Percentiles rank a stretch among this genome's conserved stretches.
Evolutionary conservation across 2,888 invertebrate genomes (phyloP).

Genomic region (Dichetophora obliterata): DNA sequence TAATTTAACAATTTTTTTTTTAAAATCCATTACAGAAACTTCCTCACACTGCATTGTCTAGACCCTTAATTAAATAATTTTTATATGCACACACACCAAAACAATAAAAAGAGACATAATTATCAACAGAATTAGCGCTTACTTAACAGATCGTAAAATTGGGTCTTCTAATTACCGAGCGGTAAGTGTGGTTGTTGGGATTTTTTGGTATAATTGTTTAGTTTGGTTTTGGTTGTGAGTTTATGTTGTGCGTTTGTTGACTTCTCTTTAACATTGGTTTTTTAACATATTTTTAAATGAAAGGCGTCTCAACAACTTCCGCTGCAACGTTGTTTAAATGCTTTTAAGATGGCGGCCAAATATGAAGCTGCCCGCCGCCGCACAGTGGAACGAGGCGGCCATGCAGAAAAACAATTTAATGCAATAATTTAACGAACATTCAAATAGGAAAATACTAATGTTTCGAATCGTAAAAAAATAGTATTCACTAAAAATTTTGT

Average conservation of each 20-base stretch:
- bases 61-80: too few relatives aligned
- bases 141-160: neutral
- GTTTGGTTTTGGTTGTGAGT: neutral
- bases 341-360: slow-evolving; percentile 27
- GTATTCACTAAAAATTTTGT: too few relatives aligned
- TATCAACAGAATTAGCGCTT: neutral
- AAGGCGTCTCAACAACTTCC: slow-evolving; percentile 32
- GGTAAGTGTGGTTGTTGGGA: neutral
- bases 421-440: too few relatives aligned
- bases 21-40: too few relatives aligned
- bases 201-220: neutral
- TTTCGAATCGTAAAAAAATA: too few relatives aligned
- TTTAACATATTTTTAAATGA: slow-evolving; percentile 17
- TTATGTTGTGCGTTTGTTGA: neutral
- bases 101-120: neutral
- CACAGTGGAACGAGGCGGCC: too few relatives aligned
- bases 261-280: neutral
- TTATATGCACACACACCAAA: too few relatives aligned
- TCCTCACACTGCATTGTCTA: too few relatives aligned
- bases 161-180: neutral
- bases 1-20: too few relatives aligned
- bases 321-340: slow-evolving; percentile 33
- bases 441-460: too few relatives aligned
- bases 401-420: too few relatives aligned
- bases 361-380: neutral